Evolutionary conservation across 2,888 invertebrate species (phyloP), one percentile per base, ranked within the genome.

Genomic region (Alsophila aescularia): DNA sequence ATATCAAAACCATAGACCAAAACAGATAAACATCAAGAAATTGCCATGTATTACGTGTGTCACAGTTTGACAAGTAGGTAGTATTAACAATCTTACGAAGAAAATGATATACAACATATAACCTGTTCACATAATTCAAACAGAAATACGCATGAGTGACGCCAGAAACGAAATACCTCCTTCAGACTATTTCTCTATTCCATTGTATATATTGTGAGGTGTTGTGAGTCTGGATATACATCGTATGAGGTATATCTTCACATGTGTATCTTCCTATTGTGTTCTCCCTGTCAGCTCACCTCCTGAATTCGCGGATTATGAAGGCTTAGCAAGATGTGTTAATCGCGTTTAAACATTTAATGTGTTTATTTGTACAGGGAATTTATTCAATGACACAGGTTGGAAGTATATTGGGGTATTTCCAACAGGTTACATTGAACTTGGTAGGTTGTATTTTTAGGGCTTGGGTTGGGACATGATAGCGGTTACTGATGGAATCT

Each of bases 301-400:
- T 40, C 43, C 14, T 36, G 39, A 54, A 49, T 43, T 34, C 54
- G 32, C 49, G 32, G 48, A 42, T 49, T 32, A 43, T 18, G 39
- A 27, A 1, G 43, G 34, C 43, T 54, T 49, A 27, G 10, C 10
- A 24, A 12, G 27, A 21, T 36, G 48, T 13, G n/a, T 31, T 54
- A 54, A 54, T 49, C 54, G 31, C 36, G 18, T 39, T 49, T 14
- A 34, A 54, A 43, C 42, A 45, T 9, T 8, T 27, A 27, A 27
- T 13, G 32, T 32, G 32, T 32, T 10, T 32, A 32, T 32, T 32
- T 32, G 2, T n/a, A 8, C 9, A n/a, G 1, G 10, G 10, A 8
- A n/a, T 29, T n/a, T 29, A 8, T 2, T 29, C 2, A 10, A 10
- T n/a, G 21, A 3, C n/a, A n/a, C n/a, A n/a, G n/a, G n/a, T n/a